These are phyloP conservation scores for Tetanocera ferruginea DNA, from an alignment of 2,888 invertebrate genomes.

Conservation along the genomic window DNA sequence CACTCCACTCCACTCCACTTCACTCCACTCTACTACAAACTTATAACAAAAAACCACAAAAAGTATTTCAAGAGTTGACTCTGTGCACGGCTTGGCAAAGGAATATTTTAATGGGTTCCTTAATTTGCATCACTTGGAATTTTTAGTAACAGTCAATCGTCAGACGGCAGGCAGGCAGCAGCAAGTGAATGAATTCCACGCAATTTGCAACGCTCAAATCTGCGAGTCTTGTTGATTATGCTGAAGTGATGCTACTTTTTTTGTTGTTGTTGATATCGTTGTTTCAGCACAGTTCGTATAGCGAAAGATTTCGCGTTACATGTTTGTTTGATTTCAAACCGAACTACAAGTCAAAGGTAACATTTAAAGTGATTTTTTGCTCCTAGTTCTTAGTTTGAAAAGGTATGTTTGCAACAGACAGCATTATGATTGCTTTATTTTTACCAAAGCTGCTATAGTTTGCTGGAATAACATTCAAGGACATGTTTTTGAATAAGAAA, in stretches of 20 bases:
- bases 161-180: not conserved
- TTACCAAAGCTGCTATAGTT: too few relatives aligned
- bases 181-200: slow-evolving; percentile 8
- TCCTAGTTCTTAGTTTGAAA: too few relatives aligned
- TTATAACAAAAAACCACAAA: not conserved
- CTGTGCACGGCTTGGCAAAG: slow-evolving; percentile 16
- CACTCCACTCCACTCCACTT: too few relatives aligned
- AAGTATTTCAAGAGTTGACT: not conserved
- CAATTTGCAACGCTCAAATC: slow-evolving; percentile 37
- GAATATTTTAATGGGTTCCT: slow-evolving; percentile 14
- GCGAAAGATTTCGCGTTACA: not conserved
- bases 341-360: too few relatives aligned
- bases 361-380: too few relatives aligned
- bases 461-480: too few relatives aligned
- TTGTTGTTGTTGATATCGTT: not conserved
- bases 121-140: slow-evolving; percentile 17
- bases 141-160: not conserved
- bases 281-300: not conserved
- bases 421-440: too few relatives aligned
- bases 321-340: too few relatives aligned
- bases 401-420: too few relatives aligned
- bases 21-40: too few relatives aligned
- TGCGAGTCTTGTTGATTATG: slow-evolving; percentile 22
- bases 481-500: too few relatives aligned
- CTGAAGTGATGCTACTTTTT: not conserved